A percentile compares a stretch with the other conserved stretches of the same genome.
These are phyloP conservation scores for Chlamydotis undulata DNA, from an alignment of 2,113 vertebrate species.

Conservation along the genomic window DNA sequence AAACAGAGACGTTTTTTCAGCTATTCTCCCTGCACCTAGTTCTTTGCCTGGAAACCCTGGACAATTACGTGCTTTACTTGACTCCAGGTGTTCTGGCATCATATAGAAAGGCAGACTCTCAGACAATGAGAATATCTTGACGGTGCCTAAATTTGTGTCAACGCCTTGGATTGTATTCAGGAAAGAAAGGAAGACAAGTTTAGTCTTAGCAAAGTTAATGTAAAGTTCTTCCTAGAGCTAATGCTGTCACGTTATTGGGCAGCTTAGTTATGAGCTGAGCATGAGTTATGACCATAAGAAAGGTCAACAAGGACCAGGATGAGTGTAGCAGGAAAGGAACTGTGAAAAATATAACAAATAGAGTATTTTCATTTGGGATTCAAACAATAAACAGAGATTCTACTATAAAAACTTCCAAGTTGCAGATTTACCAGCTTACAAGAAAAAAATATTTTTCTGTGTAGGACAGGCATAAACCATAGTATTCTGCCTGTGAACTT, in stretches of 20 bases:
- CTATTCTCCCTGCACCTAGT: background rate
- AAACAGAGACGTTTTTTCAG: background rate
- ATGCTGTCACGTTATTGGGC: background rate
- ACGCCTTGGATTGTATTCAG: background rate
- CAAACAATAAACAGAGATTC: background rate
- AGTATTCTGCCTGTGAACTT: background rate
- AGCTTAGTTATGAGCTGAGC: background rate
- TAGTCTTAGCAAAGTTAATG: background rate
- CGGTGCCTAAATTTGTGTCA: background rate
- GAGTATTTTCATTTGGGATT: background rate
- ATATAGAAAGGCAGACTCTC: background rate
- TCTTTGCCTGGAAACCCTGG: background rate
- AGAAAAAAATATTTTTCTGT: background rate
- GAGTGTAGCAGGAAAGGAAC: background rate
- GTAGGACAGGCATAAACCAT: background rate
- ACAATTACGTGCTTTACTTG: background rate
- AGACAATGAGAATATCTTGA: background rate
- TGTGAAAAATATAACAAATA: background rate
- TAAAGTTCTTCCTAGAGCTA: background rate
- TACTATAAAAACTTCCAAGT: background rate
- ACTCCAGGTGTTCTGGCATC: background rate
- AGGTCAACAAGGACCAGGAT: background rate
- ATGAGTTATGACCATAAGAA: background rate
- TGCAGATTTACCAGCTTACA: background rate
- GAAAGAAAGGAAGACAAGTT: background rate